Evolutionary conservation across 2,888 invertebrate genomes (phyloP), one percentile per base, ranked within the genome.

Genomic region (Caenorhabditis angaria): DNA sequence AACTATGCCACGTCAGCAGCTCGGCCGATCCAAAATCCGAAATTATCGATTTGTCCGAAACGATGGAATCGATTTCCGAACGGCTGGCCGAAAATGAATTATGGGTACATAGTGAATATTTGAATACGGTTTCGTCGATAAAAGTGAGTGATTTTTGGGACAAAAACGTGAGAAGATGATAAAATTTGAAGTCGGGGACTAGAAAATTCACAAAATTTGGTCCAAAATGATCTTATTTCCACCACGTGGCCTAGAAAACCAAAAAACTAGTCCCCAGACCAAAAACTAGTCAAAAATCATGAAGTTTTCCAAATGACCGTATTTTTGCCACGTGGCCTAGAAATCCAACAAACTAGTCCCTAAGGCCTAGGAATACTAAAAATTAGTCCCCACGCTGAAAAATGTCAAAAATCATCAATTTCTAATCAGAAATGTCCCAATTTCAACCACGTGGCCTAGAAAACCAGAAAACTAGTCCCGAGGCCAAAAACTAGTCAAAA

Each of bases 61-160:
- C 78, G 25, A 74, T 86, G 77, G 84, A 83, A 51, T 70, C 70
- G 29, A 77, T 86, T 24, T 83, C 80, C 2, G 62, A 70, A 6
- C 63, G 69, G 2, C 67, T 86, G 18, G 57, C 70, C 4, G 73
- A 63, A 20, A 86, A 83, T 50, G 86, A 86, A 56, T 65, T 86
- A 29, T 86, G 86, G 86, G 86, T 86, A 10, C 86, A 87, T 58
- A 80, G 79, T 28, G 84, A 85, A 50, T 82, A 82, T 61, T 72
- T 84, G 47, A 75, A 76, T 63, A 80, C 77, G 14, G 73, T 76
- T 0, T 71, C 63, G 5, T 73, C 77, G 2, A 80, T 80, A 27
- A 75, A 77, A 20, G 62, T 62, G 29, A 22, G 22, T 18, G 4
- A 14, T 41, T n/a, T 25, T 32, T 56, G 6, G 32, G 32, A 8